Evolutionary conservation across 2,888 invertebrate species (phyloP), one percentile per base, ranked within the genome.

Genomic region (Siphlonurus alternatus): DNA sequence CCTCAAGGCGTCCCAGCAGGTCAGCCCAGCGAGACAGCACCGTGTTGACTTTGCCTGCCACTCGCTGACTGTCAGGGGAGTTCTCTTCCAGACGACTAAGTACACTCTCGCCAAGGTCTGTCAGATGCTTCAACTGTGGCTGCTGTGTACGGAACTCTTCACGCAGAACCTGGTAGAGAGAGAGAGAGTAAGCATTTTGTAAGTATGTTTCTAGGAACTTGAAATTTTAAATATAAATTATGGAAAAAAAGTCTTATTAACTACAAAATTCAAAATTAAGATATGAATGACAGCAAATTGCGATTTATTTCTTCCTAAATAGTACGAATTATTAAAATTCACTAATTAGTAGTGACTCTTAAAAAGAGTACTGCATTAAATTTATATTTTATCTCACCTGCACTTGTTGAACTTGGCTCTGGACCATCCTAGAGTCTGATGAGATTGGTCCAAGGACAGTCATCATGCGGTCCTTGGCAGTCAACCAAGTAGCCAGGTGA

Each of bases 141-240:
- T 95, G 92, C 74, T 97, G 95, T 0, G 89, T 86, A 66, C 92
- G 83, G 81, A 96, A 90, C 78, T 98, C 97, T 75, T 97, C 97
- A 66, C 95, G 85, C 61, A 98, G 80, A 0, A 97, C 94, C 81
- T 94, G 89, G 1, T 90, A 88, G n/a, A n/a, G n/a, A 53, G 65
- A 61, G 24, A 23, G 18, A 53, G 19, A 1, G 22, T n/a, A 65
- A 25, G 15, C n/a, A n/a, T n/a, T n/a, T n/a, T n/a, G 18, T 53
- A 10, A 15, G 10, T 53, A 53, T 53, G 53, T 10, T 15, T 18
- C 53, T 15, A 15, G 10, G 18, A 10, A 53, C 53, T 53, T 53
- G 15, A 53, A 53, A 10, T 18, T 53, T 53, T 18, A 53, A 53
- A 53, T 18, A 15, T 10, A 53, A 53, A 15, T 15, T 15, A 18